These are phyloP conservation scores for Eupithecia subumbrata DNA, from an alignment of 2,888 invertebrate genomes.

Conservation along the genomic window DNA sequence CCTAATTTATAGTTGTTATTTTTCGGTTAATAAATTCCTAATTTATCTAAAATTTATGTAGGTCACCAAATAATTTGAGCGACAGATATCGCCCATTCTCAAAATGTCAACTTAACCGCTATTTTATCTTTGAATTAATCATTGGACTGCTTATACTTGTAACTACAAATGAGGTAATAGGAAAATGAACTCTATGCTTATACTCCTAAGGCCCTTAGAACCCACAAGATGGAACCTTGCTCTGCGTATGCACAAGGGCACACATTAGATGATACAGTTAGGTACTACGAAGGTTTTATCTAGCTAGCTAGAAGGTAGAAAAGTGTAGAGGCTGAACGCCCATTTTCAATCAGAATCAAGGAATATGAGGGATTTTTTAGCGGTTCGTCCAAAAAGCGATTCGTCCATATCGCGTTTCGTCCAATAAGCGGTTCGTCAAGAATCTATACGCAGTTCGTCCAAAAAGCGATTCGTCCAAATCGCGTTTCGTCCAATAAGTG, in stretches of 20 bases:
- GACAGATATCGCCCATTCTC: background rate
- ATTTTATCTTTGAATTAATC: constrained; percentile 9
- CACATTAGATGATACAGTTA: constrained; percentile 2
- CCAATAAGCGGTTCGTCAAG: too few species aligned
- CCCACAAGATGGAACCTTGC: background rate
- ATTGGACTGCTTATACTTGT: background rate
- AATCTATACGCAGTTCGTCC: too few species aligned
- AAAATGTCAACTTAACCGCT: background rate
- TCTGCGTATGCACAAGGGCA: background rate
- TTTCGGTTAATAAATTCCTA: too few species aligned
- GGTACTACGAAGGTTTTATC: background rate
- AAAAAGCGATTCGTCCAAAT: too few species aligned
- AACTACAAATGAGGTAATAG: background rate
- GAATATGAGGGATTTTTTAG: background rate
- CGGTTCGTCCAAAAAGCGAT: too few species aligned
- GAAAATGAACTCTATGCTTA: background rate
- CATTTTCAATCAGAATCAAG: background rate
- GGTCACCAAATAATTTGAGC: constrained; percentile 4
- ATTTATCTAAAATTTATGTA: background rate
- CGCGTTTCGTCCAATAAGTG: too few species aligned
- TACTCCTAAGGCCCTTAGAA: background rate
- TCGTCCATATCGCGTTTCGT: too few species aligned
- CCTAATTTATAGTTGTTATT: background rate
- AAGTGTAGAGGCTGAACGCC: background rate
- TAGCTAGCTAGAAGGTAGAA: background rate